Conservation (phyloP, 1,140 invertebrate genomes). For the Bombus terrestris region DNA sequence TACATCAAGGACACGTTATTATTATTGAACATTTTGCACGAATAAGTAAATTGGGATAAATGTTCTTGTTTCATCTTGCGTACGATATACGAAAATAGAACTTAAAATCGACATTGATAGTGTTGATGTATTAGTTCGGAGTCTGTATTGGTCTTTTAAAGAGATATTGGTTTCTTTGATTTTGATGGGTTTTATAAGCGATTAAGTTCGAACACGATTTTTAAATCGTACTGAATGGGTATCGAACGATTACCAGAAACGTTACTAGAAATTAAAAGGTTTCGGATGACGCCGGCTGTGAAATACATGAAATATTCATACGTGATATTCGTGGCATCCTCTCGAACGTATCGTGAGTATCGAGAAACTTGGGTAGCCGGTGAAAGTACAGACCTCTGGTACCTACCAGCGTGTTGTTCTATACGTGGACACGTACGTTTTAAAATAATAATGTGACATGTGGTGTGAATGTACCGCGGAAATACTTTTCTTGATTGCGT, state of each 20-base stretch:
- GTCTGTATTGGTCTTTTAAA: background rate
- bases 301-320: slow-evolving; percentile 43
- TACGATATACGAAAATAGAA: no score
- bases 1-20: background rate
- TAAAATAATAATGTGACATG: slow-evolving; percentile 30
- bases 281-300: background rate
- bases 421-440: slow-evolving; percentile 16
- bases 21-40: no score
- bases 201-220: background rate
- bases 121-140: background rate
- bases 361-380: slow-evolving; percentile 52
- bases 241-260: background rate
- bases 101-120: background rate
- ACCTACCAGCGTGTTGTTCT: slow-evolving; percentile 7
- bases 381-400: slow-evolving; percentile 39
- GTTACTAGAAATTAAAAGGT: slow-evolving; percentile 20
- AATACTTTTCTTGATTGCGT: slow-evolving; percentile 7
- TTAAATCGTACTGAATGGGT: background rate
- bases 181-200: background rate
- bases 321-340: slow-evolving; percentile 43
- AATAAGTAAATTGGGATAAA: no score
- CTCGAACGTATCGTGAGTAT: slow-evolving; percentile 43
- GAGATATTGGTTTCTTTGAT: background rate
- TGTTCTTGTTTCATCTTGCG: no score
- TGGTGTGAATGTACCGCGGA: slow-evolving; percentile 25